Evolutionary conservation across 2,797 vertebrate species (phyloP).

Genomic region (Argentina silus): DNA sequence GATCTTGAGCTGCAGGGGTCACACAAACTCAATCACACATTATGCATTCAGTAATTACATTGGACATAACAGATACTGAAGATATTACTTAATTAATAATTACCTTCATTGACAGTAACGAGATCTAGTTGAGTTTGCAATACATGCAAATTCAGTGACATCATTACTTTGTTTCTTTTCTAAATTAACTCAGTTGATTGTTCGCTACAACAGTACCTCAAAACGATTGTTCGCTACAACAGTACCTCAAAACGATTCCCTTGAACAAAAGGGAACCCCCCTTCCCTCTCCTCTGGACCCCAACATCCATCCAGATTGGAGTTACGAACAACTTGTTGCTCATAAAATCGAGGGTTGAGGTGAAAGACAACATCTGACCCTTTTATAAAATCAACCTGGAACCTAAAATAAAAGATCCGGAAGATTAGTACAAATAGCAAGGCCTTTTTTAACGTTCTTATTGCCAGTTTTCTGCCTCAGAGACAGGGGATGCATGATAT

Average conservation of each 20-base stretch:
- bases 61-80: neutral
- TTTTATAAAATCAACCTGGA: constrained; percentile 85
- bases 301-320: constrained; percentile 77
- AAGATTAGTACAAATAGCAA: neutral
- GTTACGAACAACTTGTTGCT: constrained; percentile 86
- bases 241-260: constrained; percentile 90
- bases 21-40: constrained; percentile 15
- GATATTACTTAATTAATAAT: too few relatives aligned
- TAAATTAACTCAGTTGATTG: too few relatives aligned
- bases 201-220: too few relatives aligned
- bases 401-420: constrained; percentile 63
- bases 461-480: too few relatives aligned
- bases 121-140: neutral
- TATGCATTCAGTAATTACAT: neutral
- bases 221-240: neutral
- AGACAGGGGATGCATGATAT: too few relatives aligned
- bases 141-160: too few relatives aligned
- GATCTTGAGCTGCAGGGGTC: constrained; percentile 84
- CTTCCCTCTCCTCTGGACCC: constrained; percentile 89
- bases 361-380: constrained; percentile 86
- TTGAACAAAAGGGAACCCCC: constrained; percentile 80
- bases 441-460: neutral
- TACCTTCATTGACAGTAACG: neutral
- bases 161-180: too few relatives aligned
- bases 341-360: constrained; percentile 91